phyloP scores from a whole-genome alignment of 2,113 vertebrate species.

The Semicossyphus pulcher region DNA sequence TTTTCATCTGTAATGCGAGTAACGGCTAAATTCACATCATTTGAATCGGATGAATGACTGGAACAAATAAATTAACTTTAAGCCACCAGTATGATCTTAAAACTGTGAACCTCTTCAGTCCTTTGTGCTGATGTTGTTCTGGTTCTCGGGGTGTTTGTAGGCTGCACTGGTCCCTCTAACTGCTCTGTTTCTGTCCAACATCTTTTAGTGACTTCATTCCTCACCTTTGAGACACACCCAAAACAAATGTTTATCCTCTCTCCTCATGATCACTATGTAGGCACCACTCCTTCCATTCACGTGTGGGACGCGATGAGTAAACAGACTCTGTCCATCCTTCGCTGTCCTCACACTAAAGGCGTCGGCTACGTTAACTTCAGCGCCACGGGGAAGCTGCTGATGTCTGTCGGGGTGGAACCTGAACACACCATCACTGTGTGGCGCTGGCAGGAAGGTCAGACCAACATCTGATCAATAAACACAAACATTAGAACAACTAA shows the following conservation, averaged over 20 bases:
- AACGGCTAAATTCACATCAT: too few species aligned
- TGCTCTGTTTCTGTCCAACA: constrained; percentile 22
- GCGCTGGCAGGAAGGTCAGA: constrained; percentile 97
- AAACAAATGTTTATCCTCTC: background rate
- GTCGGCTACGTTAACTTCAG: constrained; percentile 96
- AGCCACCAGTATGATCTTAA: background rate
- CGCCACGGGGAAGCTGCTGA: constrained; percentile 95
- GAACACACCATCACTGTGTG: constrained; percentile 97
- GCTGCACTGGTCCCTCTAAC: constrained; percentile 41
- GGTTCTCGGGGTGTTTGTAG: constrained; percentile 52
- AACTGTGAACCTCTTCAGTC: background rate
- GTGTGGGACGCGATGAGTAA: constrained; percentile 92
- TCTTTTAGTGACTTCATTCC: background rate
- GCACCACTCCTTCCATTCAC: constrained; percentile 93
- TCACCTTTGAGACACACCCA: background rate
- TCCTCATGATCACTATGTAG: constrained; percentile 64
- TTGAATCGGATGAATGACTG: too few species aligned
- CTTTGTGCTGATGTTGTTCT: background rate
- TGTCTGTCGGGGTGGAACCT: constrained; percentile 94
- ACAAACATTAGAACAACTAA: background rate
- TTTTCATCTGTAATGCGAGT: too few species aligned
- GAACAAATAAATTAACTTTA: too few species aligned
- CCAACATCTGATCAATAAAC: background rate
- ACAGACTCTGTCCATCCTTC: constrained; percentile 95
- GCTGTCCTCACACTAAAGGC: constrained; percentile 93